Evolutionary conservation across 1,140 invertebrate species (phyloP).

Genomic region (Ceratosolen solmsi): DNA sequence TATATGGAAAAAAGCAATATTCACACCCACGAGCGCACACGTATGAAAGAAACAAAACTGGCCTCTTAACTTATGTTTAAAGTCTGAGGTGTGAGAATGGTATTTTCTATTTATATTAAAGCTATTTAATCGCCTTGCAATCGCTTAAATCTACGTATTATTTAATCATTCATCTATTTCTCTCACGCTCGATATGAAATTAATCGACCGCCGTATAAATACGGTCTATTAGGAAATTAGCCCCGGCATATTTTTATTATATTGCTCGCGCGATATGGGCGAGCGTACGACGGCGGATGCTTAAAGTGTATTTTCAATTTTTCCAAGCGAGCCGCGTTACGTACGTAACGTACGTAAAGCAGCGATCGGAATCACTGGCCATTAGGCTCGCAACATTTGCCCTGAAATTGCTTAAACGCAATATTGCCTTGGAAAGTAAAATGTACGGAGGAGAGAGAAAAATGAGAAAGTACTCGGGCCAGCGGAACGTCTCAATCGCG

Average conservation of each 20-base stretch:
- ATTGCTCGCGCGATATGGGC: neutral
- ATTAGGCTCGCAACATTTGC: neutral
- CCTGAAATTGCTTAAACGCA: neutral
- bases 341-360: too few relatives aligned
- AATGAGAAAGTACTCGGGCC: neutral
- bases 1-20: too few relatives aligned
- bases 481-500: constrained; percentile 1
- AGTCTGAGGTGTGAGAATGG: neutral
- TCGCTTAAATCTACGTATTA: neutral
- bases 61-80: neutral
- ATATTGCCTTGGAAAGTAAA: constrained; percentile 17
- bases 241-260: too few relatives aligned
- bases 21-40: too few relatives aligned
- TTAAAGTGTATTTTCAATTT: neutral
- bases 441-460: neutral
- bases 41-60: too few relatives aligned
- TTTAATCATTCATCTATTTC: constrained; percentile 1
- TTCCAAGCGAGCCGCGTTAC: neutral
- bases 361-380: too few relatives aligned
- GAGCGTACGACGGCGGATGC: too few relatives aligned
- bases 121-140: neutral
- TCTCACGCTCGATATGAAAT: constrained; percentile 28
- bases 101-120: constrained; percentile 37
- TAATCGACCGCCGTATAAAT: neutral
- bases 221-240: constrained; percentile 10